Percentiles rank a stretch among this genome's conserved stretches.
phyloP scores from a whole-genome alignment of 2,797 vertebrate genomes.

The Enteromius paludinosus region DNA sequence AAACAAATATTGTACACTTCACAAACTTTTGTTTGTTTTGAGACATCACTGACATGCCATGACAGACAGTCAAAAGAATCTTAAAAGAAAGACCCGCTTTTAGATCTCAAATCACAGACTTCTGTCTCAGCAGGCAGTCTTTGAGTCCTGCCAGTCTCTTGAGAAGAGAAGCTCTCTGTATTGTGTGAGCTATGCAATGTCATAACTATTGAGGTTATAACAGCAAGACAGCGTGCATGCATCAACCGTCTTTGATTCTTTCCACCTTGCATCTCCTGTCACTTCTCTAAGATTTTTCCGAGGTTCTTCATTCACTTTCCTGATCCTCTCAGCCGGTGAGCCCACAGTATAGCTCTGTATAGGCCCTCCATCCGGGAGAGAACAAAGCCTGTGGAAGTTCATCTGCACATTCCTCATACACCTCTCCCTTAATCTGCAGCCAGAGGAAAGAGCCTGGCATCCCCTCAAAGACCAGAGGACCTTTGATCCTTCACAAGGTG shows the following conservation, averaged over 20 bases:
- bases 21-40: neutral
- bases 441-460: constrained; percentile 65
- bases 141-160: neutral
- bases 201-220: constrained; percentile 3
- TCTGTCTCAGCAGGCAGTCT: neutral
- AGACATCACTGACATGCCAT: neutral
- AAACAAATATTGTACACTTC: neutral
- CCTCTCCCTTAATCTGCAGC: constrained; percentile 54
- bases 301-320: constrained; percentile 14
- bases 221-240: neutral
- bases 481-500: constrained; percentile 73
- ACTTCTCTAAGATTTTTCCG: neutral
- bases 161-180: constrained; percentile 6
- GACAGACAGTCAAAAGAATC: neutral
- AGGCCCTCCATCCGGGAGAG: neutral
- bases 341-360: neutral
- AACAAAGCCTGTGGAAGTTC: constrained; percentile 27
- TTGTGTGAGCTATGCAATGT: neutral
- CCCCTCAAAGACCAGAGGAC: constrained; percentile 70
- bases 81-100: neutral
- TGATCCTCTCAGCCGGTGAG: constrained; percentile 1
- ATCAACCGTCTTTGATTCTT: neutral
- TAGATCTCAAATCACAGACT: constrained; percentile 4
- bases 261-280: neutral
- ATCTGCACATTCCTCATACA: constrained; percentile 57